Base-by-base conservation (phyloP, 2,113 vertebrate species). In the Caranx ignobilis region DNA sequence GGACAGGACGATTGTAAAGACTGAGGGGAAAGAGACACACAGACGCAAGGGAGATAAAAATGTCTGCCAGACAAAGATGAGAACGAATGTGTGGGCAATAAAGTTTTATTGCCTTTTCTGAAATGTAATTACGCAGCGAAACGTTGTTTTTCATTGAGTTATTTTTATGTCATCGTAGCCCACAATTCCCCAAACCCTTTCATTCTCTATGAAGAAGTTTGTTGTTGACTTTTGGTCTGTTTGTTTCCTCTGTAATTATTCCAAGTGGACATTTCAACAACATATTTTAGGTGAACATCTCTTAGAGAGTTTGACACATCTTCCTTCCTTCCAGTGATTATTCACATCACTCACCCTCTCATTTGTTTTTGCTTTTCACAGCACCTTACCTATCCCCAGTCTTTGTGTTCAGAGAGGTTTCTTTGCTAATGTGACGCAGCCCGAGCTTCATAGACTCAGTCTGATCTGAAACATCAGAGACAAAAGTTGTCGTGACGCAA, bases 401-500 rank as follows among this genome's bases (percentile, higher is more conserved):
- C 54, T 66, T 43, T 81, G 70, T 62, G 31, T 67, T 50, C 79
- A 65, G 34, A 77, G 50, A 74, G 48, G 62, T 76, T 65, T 85
- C 41, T 70, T 67, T 43, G 41, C 75, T 77, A 56, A 81, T 52
- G 62, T 65, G 69, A 76, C 11, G 50, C 61, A 66, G 34, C 50
- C 37, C 74, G 32, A 2, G 45, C 72, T 71, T 75, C 63, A 67
- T 65, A 82, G 73, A 60, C 62, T 81, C 47, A 2, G 65, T 85
- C 59, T 79, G 66, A 87, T 86, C 75, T 66, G 72, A 81, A 84
- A 71, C 87, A 82, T 86, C 76, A 87, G 69, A 88, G 85, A 85
- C 79, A 89, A 67, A 81, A 87, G 71, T 84, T 62, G 41, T 82
- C 79, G 39, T 90, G 85, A 93, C 57, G 65, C 82, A 89, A 80